Evolutionary conservation across 2,113 vertebrate species (phyloP).

Genomic region (Gopherus evgoodei): DNA sequence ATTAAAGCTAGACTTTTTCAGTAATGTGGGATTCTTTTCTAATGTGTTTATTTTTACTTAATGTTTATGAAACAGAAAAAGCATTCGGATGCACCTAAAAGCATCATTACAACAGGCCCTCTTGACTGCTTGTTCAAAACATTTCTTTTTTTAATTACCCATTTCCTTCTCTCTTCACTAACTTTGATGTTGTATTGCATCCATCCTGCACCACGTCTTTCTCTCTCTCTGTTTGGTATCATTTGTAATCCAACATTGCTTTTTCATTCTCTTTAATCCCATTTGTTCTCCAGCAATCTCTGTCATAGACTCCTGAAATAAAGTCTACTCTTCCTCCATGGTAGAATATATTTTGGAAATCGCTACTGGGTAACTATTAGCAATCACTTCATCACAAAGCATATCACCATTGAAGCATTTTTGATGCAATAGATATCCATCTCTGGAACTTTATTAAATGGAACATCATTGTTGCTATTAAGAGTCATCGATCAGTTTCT

Average conservation of each 20-base stretch:
- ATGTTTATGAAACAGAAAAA: neutral
- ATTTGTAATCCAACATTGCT: neutral
- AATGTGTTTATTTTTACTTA: neutral
- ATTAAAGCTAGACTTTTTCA: neutral
- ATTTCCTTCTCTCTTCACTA: neutral
- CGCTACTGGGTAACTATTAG: neutral
- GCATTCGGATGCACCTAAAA: neutral
- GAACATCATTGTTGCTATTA: too few species aligned
- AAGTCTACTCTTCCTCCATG: neutral
- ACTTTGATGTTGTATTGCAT: neutral
- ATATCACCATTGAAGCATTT: too few species aligned
- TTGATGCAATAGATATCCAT: too few species aligned
- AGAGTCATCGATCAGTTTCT: too few species aligned
- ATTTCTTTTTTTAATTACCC: neutral
- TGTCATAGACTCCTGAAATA: neutral
- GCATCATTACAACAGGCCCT: neutral
- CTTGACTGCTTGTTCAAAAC: neutral
- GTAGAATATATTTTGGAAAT: neutral
- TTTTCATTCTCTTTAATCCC: neutral
- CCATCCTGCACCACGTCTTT: neutral
- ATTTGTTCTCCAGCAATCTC: neutral
- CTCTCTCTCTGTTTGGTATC: neutral
- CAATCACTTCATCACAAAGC: too few species aligned
- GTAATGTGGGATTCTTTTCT: neutral
- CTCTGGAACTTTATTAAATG: too few species aligned